Evolutionary conservation across 2,888 invertebrate genomes (phyloP), one percentile per base, ranked within the genome.

Genomic region (Perithous albicinctus): DNA sequence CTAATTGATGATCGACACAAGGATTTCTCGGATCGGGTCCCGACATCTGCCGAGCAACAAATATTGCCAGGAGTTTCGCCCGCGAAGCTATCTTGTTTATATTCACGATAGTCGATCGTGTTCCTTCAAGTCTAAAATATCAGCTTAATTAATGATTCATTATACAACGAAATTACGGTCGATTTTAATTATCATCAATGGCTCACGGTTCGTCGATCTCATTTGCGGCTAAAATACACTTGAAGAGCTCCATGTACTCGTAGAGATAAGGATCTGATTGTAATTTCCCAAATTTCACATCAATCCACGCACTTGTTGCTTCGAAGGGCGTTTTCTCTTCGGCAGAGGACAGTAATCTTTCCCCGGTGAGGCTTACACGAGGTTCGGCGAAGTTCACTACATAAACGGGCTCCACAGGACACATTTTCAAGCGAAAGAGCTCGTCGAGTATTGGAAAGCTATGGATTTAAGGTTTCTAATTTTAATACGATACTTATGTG

Each of bases 391-490:
- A 90, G 82, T 90, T 91, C 2, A 89, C 85, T 2, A 91, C 89
- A 78, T 91, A 92, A 66, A 92, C 86, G 0, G 88, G 88, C 38
- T 91, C 88, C 26, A 87, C 43, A 0, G 91, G 90, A 32, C 89
- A 90, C 51, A 88, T 78, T 81, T 89, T 89, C 38, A 88, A 85
- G 23, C 87, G 87, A 20, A 91, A 89, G 2, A 92, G 78, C 51
- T 92, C 90, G 48, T 92, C 89, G 63, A 92, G 76, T 48, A 89
- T 81, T 0, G 90, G 91, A 77, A 92, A 91, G 10, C 91, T 91
- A 72, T 35, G 48, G 15, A 63, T 7, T 46, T 2, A 54, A 15
- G 15, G 7, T 73, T 43, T 23, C 20, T 43, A 38, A 6, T 38
- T 38, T 5, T 64, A 8, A 43, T 20, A 26, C 56, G 20, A 15